These are phyloP conservation scores for Neodontobutis hainanensis DNA, from an alignment of 2,113 vertebrate genomes.

Conservation along the genomic window DNA sequence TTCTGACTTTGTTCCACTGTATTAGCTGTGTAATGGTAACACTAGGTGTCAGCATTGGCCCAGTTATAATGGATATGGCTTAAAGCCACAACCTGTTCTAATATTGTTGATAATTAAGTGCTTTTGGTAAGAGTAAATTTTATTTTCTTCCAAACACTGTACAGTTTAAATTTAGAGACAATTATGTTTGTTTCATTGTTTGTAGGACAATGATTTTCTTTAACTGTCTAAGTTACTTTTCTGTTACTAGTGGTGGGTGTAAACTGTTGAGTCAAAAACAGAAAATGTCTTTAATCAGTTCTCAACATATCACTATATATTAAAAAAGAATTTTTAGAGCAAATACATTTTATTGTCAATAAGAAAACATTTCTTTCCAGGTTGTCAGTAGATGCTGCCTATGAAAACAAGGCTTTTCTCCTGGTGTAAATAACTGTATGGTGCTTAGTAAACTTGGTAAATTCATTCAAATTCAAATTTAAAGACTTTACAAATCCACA, in stretches of 20 bases:
- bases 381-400: background rate
- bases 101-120: conserved; percentile 54
- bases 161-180: conserved; percentile 29
- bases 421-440: conserved; percentile 27
- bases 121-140: conserved; percentile 40
- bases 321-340: conserved; percentile 1
- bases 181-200: conserved; percentile 4
- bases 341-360: background rate
- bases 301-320: background rate
- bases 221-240: background rate
- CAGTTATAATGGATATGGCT: background rate
- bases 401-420: background rate
- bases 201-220: conserved; percentile 5
- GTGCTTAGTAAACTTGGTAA: background rate
- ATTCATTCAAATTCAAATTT: background rate
- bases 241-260: conserved; percentile 23
- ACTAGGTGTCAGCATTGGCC: conserved; percentile 57
- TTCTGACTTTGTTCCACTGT: conserved; percentile 11
- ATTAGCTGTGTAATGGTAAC: conserved; percentile 4
- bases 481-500: background rate
- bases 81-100: conserved; percentile 27
- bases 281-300: background rate
- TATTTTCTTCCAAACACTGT: conserved; percentile 35
- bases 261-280: conserved; percentile 7
- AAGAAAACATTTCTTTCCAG: background rate